Evolutionary conservation across 2,113 vertebrate genomes (phyloP), one percentile per base, ranked within the genome.

Genomic region (Perca schrenkii): DNA sequence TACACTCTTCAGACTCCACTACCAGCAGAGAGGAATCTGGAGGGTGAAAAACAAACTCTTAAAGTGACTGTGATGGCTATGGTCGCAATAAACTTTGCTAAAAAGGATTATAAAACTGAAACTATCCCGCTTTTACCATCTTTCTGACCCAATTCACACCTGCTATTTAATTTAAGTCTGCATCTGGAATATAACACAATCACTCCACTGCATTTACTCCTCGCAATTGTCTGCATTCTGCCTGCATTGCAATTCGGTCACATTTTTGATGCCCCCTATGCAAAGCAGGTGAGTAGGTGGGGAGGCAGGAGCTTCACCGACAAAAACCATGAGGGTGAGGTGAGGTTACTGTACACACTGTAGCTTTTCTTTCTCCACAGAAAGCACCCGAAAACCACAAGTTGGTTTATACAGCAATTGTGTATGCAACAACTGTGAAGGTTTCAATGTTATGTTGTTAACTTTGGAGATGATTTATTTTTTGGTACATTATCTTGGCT

Each of bases 31-130:
- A 25, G 1, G 34, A 74, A 79, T 50, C 66, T 58, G 40, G 53
- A 85, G 70, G 54, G 17, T 74, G 46, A 74, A 90, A 86, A 89
- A 87, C 81, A 84, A 90, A 87, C 61, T 68, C 74, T 72, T 86
- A 74, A 86, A 79, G 64, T 79, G 28, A 54, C 63, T 63, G 74
- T n/a, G 66, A 67, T 43, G 58, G 62, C 60, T 67, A 25, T 19
- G 19, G 71, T 46, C 2, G 21, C 58, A 74, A 76, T 87, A 84
- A 86, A 74, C 62, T 56, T 14, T 13, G 28, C 63, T 58, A 53
- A 66, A 71, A 69, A 70, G 43, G 8, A 64, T 62, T 61, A 52
- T 71, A 79, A 77, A 81, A 62, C 22, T 67, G 19, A 66, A 43
- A 63, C 46, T 14, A 43, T 66, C 4, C 58, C 0, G 10, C 8